Base-by-base conservation (phyloP, 2,113 vertebrate genomes). In the Phalacrocorax brasilianus region DNA sequence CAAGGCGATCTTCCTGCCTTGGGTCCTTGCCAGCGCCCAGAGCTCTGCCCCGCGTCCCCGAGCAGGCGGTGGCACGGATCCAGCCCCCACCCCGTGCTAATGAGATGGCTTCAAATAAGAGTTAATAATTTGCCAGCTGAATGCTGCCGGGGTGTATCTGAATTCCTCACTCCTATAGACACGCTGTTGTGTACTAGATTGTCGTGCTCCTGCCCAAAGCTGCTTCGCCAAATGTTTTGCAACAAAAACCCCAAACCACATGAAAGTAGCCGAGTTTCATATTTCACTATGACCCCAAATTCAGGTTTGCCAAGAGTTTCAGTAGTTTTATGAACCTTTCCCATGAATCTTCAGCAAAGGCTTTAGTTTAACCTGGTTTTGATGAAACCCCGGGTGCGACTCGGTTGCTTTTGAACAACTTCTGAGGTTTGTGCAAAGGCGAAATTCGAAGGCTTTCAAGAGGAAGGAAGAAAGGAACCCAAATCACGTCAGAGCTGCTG, bases 171-270 rank as follows among this genome's bases (percentile, higher is more conserved):
- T 90, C 30, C 87, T 8, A 0, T 9, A 85, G 96, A 53, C 72
- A 1, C 5, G 17, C 78, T 5, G 72, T 33, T 6, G 2, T 70
- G 58, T 18, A 11, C 75, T 38, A 1, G 61, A 12, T 52, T 52
- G 73, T 42, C 24, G 24, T 28, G 49, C 80, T 95, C 89, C 81
- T 22, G 20, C 85, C 94, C 56, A 5, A 44, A 85, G 92, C 93
- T 61, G 92, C 91, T 19, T 2, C 74, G 3, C 86, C 52, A 24
- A 93, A 14, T 33, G 94, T 94, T 96, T 93, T 95, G 94, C 95
- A 96, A 93, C 49, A 85, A 74, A 93, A 95, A 92, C 91, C 97
- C 97, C 95, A 97, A 97, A 94, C 95, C 97, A 97, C 97, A 97
- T 97, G 93, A 97, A 97, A 97, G 96, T 11, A 5, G 47, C 27